Evolutionary conservation across 2,797 vertebrate species (phyloP), one percentile per base, ranked within the genome.

Genomic region (Labeo calbasu): DNA sequence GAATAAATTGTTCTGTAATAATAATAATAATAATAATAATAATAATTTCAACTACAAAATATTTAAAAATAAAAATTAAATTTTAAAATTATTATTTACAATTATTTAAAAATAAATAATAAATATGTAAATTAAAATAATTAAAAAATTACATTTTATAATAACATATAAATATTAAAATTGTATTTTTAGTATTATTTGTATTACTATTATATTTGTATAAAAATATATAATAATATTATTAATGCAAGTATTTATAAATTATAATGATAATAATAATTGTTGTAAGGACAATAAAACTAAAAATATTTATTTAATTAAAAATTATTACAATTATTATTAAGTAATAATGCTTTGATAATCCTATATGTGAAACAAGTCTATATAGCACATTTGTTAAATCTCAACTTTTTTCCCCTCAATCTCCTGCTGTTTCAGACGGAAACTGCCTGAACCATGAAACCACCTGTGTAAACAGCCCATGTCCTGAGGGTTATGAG

Each of bases 401-500:
- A 71, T 48, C 21, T 46, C 10, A 7, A 77, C 25, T 40, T 50
- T 51, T 28, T 6, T 6, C 11, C 10, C 51, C 5, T 5, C 13
- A 15, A 65, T 75, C 13, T 2, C 15, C 32, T 76, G n/a, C 9
- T 79, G 43, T 73, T 90, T 23, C 87, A 96, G 96, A 94, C 65
- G 94, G 91, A 25, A 94, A 88, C 19, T 97, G 96, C 73, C 94
- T 94, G 1, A 48, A 87, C 48, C 3, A 93, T 43, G 92, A 63
- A 51, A 92, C 13, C 4, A 89, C 89, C 0, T 97, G 96, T 88
- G 94, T 95, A 81, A 93, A 87, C 82, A 94, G 87, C 17, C 90
- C 91, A 0, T 97, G 96, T 78, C 94, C 95, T 3, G 93, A 94
- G 78, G 96, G 95, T 25, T 93, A 93, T 0, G 93, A 96, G 53